Conservation (phyloP, 2,797 vertebrate genomes). For the Gadopsis bispinosus region DNA sequence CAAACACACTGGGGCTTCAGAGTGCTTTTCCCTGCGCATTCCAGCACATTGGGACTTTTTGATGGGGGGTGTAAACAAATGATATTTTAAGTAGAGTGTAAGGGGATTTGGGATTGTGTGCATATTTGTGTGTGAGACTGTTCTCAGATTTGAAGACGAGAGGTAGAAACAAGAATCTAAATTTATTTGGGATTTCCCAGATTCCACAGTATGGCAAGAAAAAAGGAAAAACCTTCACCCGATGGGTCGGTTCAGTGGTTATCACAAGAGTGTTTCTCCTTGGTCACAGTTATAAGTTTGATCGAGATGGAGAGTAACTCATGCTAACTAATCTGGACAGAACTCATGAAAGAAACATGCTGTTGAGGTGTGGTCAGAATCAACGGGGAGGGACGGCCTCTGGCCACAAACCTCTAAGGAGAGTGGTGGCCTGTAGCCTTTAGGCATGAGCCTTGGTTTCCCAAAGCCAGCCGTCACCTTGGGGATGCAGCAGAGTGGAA, state of each 20-base stretch:
- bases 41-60: slow-evolving; percentile 77
- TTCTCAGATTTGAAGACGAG: background rate
- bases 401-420: slow-evolving; percentile 73
- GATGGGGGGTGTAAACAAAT: slow-evolving; percentile 77
- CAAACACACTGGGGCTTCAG: slow-evolving; percentile 80
- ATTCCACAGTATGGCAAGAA: slow-evolving; percentile 26
- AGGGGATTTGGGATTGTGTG: slow-evolving; percentile 31
- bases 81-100: slow-evolving; percentile 72
- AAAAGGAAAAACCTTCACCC: slow-evolving; percentile 25
- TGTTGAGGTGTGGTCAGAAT: slow-evolving; percentile 72
- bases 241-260: slow-evolving; percentile 13
- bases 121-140: slow-evolving; percentile 31
- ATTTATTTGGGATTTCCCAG: slow-evolving; percentile 28
- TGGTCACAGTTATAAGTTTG: slow-evolving; percentile 58
- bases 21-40: slow-evolving; percentile 78
- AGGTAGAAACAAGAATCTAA: slow-evolving; percentile 11
- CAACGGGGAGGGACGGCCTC: slow-evolving; percentile 65
- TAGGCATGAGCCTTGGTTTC: slow-evolving; percentile 58
- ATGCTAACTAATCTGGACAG: slow-evolving; percentile 77
- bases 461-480: slow-evolving; percentile 70
- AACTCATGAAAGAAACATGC: slow-evolving; percentile 84
- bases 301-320: slow-evolving; percentile 64
- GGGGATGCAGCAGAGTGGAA: slow-evolving; percentile 69
- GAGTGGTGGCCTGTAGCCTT: slow-evolving; percentile 55
- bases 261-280: slow-evolving; percentile 32